Percentiles rank a stretch among this genome's conserved stretches.
These are phyloP conservation scores for Darevskia nairensis DNA, from an alignment of 2,797 vertebrate genomes.

Conservation along the genomic window DNA sequence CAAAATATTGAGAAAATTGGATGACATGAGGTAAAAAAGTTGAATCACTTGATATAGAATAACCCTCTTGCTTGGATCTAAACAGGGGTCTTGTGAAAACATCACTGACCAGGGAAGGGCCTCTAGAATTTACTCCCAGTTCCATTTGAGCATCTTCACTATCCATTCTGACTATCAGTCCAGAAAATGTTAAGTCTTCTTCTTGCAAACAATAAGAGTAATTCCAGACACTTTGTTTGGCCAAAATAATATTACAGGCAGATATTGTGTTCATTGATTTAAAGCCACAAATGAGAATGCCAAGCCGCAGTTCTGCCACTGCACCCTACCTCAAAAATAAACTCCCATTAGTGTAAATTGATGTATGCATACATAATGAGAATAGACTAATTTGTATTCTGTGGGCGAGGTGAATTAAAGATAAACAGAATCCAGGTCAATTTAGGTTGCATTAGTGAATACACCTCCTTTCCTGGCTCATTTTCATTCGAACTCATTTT, in stretches of 20 bases:
- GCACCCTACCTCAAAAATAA: neutral
- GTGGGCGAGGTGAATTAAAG: neutral
- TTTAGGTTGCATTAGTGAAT: neutral
- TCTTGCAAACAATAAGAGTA: neutral
- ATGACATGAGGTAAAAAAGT: no score
- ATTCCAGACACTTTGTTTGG: neutral
- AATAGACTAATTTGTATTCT: neutral
- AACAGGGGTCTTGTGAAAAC: neutral
- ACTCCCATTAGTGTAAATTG: slow-evolving; percentile 18
- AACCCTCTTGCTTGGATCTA: neutral
- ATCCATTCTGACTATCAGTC: neutral
- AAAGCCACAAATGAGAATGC: neutral
- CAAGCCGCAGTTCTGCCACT: neutral
- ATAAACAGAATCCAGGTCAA: slow-evolving; percentile 28
- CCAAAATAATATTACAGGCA: neutral
- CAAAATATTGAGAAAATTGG: no score
- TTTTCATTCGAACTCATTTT: neutral
- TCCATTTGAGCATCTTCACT: neutral
- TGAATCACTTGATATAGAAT: no score
- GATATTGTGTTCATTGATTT: neutral
- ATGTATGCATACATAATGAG: neutral
- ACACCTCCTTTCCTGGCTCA: neutral
- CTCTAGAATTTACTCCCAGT: neutral
- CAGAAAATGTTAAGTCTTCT: neutral
- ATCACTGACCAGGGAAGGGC: no score